Evolutionary conservation across 2,113 vertebrate genomes (phyloP).

Genomic region (sheep (Ovis aries)): DNA sequence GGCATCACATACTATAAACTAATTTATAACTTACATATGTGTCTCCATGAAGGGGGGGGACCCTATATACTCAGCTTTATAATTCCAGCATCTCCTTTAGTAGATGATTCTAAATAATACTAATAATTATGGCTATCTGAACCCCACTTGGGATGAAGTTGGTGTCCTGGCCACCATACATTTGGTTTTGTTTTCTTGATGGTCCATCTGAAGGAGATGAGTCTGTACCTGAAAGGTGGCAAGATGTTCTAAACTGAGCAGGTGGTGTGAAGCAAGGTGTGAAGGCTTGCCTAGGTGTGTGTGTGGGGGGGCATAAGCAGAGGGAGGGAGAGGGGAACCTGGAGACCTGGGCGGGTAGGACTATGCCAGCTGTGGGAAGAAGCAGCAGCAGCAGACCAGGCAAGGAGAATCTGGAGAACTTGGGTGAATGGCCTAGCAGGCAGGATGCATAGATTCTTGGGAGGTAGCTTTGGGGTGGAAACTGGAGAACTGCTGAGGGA

Average conservation of each 20-base stretch:
- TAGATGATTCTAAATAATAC: background rate
- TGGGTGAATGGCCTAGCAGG: background rate
- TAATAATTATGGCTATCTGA: background rate
- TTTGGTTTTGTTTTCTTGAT: background rate
- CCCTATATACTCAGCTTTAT: background rate
- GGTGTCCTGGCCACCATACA: background rate
- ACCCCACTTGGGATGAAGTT: background rate
- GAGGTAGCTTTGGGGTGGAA: background rate
- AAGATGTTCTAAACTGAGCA: conserved; percentile 6
- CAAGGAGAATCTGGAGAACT: background rate
- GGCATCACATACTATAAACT: background rate
- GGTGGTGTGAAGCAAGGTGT: conserved; percentile 36
- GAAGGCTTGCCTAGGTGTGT: background rate
- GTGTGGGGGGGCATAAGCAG: no score
- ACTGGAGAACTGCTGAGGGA: background rate
- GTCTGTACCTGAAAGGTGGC: background rate
- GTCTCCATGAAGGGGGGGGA: background rate
- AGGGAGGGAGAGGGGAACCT: background rate
- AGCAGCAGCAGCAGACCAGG: background rate
- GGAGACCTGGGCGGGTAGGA: background rate
- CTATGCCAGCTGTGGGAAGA: background rate
- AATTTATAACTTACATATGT: background rate
- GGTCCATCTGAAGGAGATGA: background rate
- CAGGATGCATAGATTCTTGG: background rate
- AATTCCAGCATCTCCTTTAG: background rate